These are phyloP conservation scores for Ambastaia sidthimunki DNA, from an alignment of 2,797 vertebrate genomes.

Conservation along the genomic window DNA sequence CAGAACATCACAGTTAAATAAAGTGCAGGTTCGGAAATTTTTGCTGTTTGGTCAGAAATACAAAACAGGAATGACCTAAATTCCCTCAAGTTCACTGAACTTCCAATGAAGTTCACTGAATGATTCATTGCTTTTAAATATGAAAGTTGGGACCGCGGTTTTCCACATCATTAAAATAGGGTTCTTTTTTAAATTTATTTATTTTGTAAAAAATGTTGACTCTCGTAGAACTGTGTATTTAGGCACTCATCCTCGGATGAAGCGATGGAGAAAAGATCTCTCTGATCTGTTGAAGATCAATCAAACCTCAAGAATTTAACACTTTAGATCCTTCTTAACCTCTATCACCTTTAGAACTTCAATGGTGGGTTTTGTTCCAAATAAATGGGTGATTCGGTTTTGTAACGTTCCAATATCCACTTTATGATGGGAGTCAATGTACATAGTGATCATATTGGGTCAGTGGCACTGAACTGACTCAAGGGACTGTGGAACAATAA, in stretches of 20 bases:
- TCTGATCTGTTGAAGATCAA: too few relatives aligned
- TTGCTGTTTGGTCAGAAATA: slow-evolving; percentile 35
- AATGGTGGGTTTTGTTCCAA: too few relatives aligned
- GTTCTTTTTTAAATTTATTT: background rate
- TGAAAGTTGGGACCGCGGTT: slow-evolving; percentile 56
- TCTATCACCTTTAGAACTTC: too few relatives aligned
- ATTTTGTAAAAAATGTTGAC: slow-evolving; percentile 4
- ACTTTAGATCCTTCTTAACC: too few relatives aligned
- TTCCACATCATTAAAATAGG: slow-evolving; percentile 19
- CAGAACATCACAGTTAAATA: slow-evolving; percentile 61
- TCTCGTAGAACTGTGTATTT: background rate
- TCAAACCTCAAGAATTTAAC: too few relatives aligned
- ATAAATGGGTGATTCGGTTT: too few relatives aligned
- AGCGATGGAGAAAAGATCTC: too few relatives aligned
- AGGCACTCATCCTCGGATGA: background rate
- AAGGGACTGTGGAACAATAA: background rate
- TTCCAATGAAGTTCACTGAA: slow-evolving; percentile 54
- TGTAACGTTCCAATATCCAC: too few relatives aligned
- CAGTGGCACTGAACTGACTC: slow-evolving; percentile 15
- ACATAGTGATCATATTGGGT: slow-evolving; percentile 4
- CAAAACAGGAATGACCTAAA: slow-evolving; percentile 40
- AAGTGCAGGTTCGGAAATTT: slow-evolving; percentile 30
- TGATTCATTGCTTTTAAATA: slow-evolving; percentile 61
- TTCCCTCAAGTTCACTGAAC: slow-evolving; percentile 44
- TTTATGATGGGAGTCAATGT: too few relatives aligned